These are phyloP conservation scores for Archaeoteleia sp. DNA, from an alignment of 2,888 invertebrate genomes.

Conservation along the genomic window DNA sequence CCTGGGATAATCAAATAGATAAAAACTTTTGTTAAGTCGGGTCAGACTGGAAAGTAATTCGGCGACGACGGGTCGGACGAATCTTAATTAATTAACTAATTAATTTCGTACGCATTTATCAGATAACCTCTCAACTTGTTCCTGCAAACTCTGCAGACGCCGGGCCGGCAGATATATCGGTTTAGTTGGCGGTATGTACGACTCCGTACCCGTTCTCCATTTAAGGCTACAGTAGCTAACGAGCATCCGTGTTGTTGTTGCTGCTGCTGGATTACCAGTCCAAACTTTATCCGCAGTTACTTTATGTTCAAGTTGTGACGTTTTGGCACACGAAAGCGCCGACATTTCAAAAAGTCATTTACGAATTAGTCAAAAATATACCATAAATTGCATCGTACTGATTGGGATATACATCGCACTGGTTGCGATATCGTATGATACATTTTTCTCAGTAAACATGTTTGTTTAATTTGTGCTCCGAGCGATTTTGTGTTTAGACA, in stretches of 20 bases:
- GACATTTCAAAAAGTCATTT: slow-evolving; percentile 40
- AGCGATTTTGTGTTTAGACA: no score
- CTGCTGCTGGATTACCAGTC: slow-evolving; percentile 29
- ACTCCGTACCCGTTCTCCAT: slow-evolving; percentile 61
- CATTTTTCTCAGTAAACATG: no score
- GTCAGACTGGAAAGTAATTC: slow-evolving; percentile 35
- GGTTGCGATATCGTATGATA: no score
- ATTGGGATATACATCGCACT: no score
- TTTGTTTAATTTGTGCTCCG: no score
- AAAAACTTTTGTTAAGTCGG: slow-evolving; percentile 34
- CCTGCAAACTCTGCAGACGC: slow-evolving; percentile 60
- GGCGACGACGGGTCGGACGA: slow-evolving; percentile 49
- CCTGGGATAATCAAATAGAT: slow-evolving; percentile 42
- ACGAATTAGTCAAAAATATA: slow-evolving; percentile 32
- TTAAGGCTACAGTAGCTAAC: slow-evolving; percentile 57
- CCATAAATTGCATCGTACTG: no score
- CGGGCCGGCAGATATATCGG: slow-evolving; percentile 63
- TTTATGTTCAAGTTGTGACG: slow-evolving; percentile 30
- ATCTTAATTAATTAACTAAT: slow-evolving; percentile 69
- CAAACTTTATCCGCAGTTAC: slow-evolving; percentile 38
- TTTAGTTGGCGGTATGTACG: slow-evolving; percentile 61
- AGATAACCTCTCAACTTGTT: slow-evolving; percentile 59
- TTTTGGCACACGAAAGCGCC: slow-evolving; percentile 29
- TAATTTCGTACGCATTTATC: slow-evolving; percentile 67
- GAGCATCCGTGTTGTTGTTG: slow-evolving; percentile 58